Evolutionary conservation across 1,140 invertebrate species (phyloP).

Genomic region (Cataglyphis hispanica): DNA sequence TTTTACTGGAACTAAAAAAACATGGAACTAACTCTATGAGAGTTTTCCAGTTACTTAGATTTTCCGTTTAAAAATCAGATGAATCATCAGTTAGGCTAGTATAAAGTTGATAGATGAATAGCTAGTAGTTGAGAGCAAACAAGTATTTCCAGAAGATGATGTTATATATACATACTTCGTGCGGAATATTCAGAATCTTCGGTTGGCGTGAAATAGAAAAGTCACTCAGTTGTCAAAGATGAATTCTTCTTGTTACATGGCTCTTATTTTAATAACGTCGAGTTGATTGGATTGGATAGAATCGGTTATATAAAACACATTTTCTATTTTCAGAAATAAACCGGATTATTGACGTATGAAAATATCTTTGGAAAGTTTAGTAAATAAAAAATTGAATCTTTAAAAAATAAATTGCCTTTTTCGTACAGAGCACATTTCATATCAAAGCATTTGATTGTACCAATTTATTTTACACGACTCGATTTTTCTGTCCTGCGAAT

Average conservation of each 20-base stretch:
- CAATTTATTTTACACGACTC: slow-evolving; percentile 37
- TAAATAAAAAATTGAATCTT: slow-evolving; percentile 29
- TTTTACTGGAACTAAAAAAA: background rate
- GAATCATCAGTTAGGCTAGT: background rate
- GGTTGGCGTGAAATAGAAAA: slow-evolving; percentile 47
- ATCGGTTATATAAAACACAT: background rate
- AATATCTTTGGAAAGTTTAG: background rate
- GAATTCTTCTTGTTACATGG: slow-evolving; percentile 1
- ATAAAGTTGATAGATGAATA: no score
- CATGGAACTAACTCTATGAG: background rate
- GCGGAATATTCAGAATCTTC: slow-evolving; percentile 28
- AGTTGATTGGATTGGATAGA: slow-evolving; percentile 24
- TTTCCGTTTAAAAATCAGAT: background rate
- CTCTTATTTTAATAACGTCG: slow-evolving; percentile 26
- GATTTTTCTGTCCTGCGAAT: slow-evolving; percentile 11
- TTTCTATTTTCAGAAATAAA: background rate
- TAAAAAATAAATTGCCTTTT: background rate
- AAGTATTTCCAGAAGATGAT: slow-evolving; percentile 3
- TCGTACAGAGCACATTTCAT: background rate
- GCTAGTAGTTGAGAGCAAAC: background rate
- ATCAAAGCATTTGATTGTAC: background rate
- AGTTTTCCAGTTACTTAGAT: background rate
- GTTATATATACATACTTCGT: background rate
- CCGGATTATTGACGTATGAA: background rate
- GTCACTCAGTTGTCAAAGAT: slow-evolving; percentile 44